Base-by-base conservation (phyloP, 1,140 invertebrate genomes). In the Bombus waltoni region DNA sequence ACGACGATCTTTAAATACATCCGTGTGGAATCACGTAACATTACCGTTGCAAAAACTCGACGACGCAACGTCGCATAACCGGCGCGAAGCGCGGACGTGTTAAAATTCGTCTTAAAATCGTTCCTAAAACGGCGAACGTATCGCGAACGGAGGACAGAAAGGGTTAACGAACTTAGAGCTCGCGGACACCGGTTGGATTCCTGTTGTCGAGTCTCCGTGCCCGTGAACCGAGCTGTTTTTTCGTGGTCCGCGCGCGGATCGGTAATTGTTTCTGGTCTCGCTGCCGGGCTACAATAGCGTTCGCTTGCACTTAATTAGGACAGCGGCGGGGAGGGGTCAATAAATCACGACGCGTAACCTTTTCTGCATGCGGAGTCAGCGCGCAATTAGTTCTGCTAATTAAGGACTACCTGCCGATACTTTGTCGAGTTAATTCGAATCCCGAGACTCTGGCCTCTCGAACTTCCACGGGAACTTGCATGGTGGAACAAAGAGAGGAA, bases 321-420 rank as follows among this genome's bases (percentile, higher is more conserved):
- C 89, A 86, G 87, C 74, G 88, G 83, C 80, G 83, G 65, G 78
- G 84, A 68, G 79, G 88, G 86, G 70, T 90, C 91, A 92, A 92
- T 93, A 94, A 94, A 94, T 93, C 91, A 94, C 82, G 87, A 87
- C 86, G 85, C 87, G 89, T 85, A 90, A 92, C 89, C 92, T 93
- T 93, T 93, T 91, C 87, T 88, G 92, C 89, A 91, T 87, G 89
- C 90, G 85, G 81, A 91, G 87, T 83, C 90, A 77, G 88, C 86
- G 88, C 75, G 91, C 92, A 93, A 94, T 94, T 93, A 93, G 92
- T 91, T 90, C 87, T 74, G 86, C 92, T 94, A 94, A 93, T 94
- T 93, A 94, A 93, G 88, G 90, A 94, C 92, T 92, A 90, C 87
- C 90, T 91, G 84, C 87, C 90, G 92, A 91, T 94, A 94, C 91